phyloP scores from a whole-genome alignment of 1,140 invertebrate species.

The Caenorhabditis brenneri region DNA sequence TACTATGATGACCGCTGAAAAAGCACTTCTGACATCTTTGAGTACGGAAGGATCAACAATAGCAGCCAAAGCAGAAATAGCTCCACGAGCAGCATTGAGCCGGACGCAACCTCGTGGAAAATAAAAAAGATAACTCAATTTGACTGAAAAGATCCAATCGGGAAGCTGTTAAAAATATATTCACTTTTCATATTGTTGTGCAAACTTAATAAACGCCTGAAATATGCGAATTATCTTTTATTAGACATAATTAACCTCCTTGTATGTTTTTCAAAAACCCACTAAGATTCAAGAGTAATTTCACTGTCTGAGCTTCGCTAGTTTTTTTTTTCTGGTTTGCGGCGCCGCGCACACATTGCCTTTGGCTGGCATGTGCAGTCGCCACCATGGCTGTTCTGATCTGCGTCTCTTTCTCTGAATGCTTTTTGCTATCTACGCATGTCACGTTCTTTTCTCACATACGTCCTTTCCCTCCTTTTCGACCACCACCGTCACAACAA shows the following conservation, averaged over 20 bases:
- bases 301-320: no score
- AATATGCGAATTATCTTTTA: no score
- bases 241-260: no score
- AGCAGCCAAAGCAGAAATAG: neutral
- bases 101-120: conserved; percentile 11
- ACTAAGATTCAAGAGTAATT: no score
- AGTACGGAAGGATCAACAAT: neutral
- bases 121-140: neutral
- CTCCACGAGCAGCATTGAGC: neutral
- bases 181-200: no score
- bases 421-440: neutral
- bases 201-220: no score
- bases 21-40: conserved; percentile 38
- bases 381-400: neutral
- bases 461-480: neutral
- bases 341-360: neutral
- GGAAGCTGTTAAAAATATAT: no score
- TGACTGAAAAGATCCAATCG: no score
- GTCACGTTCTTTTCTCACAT: neutral
- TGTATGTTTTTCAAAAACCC: no score
- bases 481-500: neutral
- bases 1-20: conserved; percentile 42
- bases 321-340: no score
- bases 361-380: conserved; percentile 13
- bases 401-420: neutral